phyloP scores from a whole-genome alignment of 2,797 vertebrate species.

The Betta splendens region DNA sequence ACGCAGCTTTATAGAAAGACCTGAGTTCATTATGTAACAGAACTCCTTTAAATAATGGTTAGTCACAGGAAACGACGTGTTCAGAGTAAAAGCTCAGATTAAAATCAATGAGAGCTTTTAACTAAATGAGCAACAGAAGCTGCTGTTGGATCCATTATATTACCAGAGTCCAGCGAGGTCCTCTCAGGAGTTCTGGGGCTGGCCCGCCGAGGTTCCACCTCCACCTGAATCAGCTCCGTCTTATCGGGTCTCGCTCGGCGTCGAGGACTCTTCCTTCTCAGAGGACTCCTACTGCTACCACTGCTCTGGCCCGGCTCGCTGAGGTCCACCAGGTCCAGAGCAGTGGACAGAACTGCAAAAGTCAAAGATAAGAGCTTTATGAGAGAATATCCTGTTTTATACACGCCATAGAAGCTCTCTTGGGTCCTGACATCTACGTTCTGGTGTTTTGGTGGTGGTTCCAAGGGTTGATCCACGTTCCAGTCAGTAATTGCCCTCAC shows the following conservation, averaged over 20 bases:
- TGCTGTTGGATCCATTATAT: background rate
- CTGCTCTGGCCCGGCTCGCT: conserved; percentile 86
- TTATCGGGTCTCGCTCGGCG: conserved; percentile 85
- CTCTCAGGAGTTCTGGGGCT: conserved; percentile 82
- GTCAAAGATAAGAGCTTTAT: background rate
- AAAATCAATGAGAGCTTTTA: conserved; percentile 38
- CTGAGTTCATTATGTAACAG: too few species aligned
- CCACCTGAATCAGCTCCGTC: conserved; percentile 89
- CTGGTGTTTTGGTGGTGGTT: too few species aligned
- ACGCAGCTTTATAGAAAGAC: too few species aligned
- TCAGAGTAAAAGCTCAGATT: conserved; percentile 64
- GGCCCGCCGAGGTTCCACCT: conserved; percentile 82
- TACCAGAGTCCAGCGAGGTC: conserved; percentile 90
- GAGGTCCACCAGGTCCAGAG: conserved; percentile 93
- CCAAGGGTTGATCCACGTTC: too few species aligned
- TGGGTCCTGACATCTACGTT: too few species aligned
- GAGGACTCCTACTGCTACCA: conserved; percentile 80
- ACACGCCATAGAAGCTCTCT: too few species aligned
- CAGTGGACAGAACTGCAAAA: conserved; percentile 86
- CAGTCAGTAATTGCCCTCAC: too few species aligned
- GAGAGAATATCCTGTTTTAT: too few species aligned
- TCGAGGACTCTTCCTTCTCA: conserved; percentile 78
- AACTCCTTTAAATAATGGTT: too few species aligned
- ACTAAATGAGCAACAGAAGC: conserved; percentile 25
- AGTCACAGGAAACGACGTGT: conserved; percentile 44